These are phyloP conservation scores for Serranus cabrilla DNA, from an alignment of 2,797 vertebrate genomes.

Conservation along the genomic window DNA sequence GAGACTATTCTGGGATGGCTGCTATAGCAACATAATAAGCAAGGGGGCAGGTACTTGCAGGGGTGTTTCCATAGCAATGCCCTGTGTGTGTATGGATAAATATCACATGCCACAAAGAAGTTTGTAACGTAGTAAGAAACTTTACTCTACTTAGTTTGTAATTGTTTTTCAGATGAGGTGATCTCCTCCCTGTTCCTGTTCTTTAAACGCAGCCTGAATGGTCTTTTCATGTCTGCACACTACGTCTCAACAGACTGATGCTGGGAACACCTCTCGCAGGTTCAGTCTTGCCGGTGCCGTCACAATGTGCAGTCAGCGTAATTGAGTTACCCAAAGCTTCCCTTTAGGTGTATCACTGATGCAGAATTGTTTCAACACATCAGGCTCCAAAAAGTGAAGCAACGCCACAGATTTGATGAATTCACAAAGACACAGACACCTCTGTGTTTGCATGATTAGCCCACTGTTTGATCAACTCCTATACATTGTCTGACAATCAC, in stretches of 20 bases:
- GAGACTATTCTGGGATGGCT: slow-evolving; percentile 89
- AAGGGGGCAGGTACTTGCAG: slow-evolving; percentile 82
- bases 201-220: neutral
- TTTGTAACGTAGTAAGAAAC: slow-evolving; percentile 65
- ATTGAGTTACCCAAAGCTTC: slow-evolving; percentile 13
- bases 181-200: neutral
- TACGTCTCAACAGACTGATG: neutral
- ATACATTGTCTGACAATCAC: neutral
- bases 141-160: slow-evolving; percentile 45
- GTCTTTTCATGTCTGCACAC: slow-evolving; percentile 6
- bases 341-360: slow-evolving; percentile 29
- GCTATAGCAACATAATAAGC: slow-evolving; percentile 90
- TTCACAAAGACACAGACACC: neutral
- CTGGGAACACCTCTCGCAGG: slow-evolving; percentile 57
- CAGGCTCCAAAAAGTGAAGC: neutral
- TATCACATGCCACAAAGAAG: slow-evolving; percentile 79
- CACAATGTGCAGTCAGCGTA: slow-evolving; percentile 16
- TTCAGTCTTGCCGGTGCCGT: slow-evolving; percentile 53
- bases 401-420: slow-evolving; percentile 2
- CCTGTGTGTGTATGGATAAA: slow-evolving; percentile 82
- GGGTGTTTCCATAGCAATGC: slow-evolving; percentile 85
- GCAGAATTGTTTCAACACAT: slow-evolving; percentile 29
- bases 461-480: slow-evolving; percentile 1
- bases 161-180: slow-evolving; percentile 18
- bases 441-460: slow-evolving; percentile 17